Conservation (phyloP, 2,797 vertebrate genomes). For the Enteromius unitaeniatus region DNA sequence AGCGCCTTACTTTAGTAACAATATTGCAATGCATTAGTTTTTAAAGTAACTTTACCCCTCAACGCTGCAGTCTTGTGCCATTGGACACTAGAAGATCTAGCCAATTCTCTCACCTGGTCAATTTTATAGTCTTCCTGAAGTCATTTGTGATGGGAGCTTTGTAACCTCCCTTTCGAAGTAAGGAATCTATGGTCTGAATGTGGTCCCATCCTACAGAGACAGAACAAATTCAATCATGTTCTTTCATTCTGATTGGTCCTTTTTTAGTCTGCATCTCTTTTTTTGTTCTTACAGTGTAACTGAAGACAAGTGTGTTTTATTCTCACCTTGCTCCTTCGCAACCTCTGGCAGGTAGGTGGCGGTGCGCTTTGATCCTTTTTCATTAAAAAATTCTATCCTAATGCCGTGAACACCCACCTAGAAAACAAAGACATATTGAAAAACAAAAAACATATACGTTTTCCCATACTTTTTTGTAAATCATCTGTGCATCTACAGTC, state of each 20-base stretch:
- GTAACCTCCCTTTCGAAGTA: slow-evolving; percentile 99
- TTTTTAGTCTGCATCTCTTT: neutral
- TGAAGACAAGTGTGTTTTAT: neutral
- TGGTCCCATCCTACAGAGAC: slow-evolving; percentile 95
- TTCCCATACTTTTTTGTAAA: neutral
- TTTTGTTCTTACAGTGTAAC: neutral
- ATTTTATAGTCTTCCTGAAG: slow-evolving; percentile 99
- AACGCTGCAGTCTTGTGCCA: neutral
- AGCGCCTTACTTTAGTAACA: neutral
- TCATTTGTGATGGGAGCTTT: slow-evolving; percentile 99
- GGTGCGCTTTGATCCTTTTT: slow-evolving; percentile 99
- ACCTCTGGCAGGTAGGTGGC: slow-evolving; percentile 99
- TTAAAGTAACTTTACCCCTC: neutral
- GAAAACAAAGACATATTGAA: slow-evolving; percentile 19
- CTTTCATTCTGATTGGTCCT: neutral
- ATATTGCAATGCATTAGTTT: neutral
- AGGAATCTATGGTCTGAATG: slow-evolving; percentile 99
- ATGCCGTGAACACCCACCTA: slow-evolving; percentile 99
- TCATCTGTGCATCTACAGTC: neutral
- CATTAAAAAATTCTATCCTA: slow-evolving; percentile 99
- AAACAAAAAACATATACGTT: slow-evolving; percentile 12
- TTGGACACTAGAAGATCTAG: neutral
- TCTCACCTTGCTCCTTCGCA: slow-evolving; percentile 99
- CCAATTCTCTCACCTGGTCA: slow-evolving; percentile 90
- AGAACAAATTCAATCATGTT: slow-evolving; percentile 10